Conservation (phyloP, 2,888 invertebrate genomes). For the Corbicula japonica region DNA sequence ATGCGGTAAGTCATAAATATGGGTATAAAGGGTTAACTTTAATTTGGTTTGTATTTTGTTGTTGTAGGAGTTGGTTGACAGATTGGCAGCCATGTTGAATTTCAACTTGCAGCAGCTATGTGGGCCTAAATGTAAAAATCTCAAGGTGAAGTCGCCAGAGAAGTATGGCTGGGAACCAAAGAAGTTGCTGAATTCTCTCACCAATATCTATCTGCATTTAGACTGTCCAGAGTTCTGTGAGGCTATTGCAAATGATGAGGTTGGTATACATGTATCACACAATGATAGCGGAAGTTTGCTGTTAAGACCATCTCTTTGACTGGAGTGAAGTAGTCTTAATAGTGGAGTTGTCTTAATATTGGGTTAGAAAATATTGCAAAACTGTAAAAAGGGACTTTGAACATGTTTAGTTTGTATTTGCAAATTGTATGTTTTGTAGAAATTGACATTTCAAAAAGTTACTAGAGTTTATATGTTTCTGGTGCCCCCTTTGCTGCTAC, state of each 20-base stretch:
- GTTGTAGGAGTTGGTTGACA: slow-evolving; percentile 93
- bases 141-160: slow-evolving; percentile 96
- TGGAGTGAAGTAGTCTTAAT: too few species aligned
- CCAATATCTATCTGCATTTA: slow-evolving; percentile 98
- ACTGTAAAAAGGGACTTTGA: too few species aligned
- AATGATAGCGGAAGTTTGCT: too few species aligned
- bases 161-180: slow-evolving; percentile 99
- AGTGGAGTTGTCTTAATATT: too few species aligned
- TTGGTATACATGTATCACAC: slow-evolving; percentile 85
- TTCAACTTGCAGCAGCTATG: slow-evolving; percentile 98
- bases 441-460: too few species aligned
- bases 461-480: too few species aligned
- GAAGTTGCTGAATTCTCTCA: slow-evolving; percentile 95
- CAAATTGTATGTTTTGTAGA: too few species aligned
- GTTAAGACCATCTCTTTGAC: too few species aligned
- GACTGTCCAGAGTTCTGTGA: slow-evolving; percentile 92
- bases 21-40: too few species aligned
- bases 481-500: too few species aligned
- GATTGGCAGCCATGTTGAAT: slow-evolving; percentile 99
- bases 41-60: neutral
- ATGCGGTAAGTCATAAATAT: neutral
- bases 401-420: too few species aligned
- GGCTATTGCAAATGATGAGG: slow-evolving; percentile 98
- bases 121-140: slow-evolving; percentile 96
- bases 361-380: too few species aligned